These are phyloP conservation scores for Porites divaricata DNA, from an alignment of 92 coral and sea anemone genomes.

Conservation along the genomic window DNA sequence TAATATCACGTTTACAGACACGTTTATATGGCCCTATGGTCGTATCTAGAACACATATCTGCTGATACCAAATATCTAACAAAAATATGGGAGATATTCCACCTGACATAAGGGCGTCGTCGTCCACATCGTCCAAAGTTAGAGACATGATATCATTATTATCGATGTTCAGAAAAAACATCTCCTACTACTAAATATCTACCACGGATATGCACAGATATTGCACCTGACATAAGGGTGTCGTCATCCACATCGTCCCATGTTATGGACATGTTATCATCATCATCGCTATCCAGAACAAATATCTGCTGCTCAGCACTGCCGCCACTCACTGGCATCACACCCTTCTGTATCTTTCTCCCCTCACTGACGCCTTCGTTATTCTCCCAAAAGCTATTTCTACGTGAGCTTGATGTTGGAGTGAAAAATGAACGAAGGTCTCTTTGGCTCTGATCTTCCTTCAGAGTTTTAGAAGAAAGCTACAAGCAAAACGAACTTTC, in stretches of 20 bases:
- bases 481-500: neutral
- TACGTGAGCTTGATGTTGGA: slow-evolving; percentile 20
- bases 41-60: slow-evolving; percentile 12
- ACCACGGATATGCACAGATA: neutral
- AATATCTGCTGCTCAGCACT: neutral
- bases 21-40: slow-evolving; percentile 4
- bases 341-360: neutral
- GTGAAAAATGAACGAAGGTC: slow-evolving; percentile 72
- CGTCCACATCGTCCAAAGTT: neutral
- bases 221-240: neutral
- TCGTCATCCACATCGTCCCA: slow-evolving; percentile 2
- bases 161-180: slow-evolving; percentile 11
- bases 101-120: slow-evolving; percentile 13
- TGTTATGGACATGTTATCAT: neutral
- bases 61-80: neutral
- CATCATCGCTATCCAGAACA: slow-evolving; percentile 28
- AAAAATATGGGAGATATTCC: neutral
- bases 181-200: neutral
- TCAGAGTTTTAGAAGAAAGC: slow-evolving; percentile 26
- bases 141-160: slow-evolving; percentile 8
- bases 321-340: neutral
- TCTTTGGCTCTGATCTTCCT: slow-evolving; percentile 57
- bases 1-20: neutral
- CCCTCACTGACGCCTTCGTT: neutral
- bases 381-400: neutral